A percentile compares a stretch with the other conserved stretches of the same genome.
Conservation (phyloP, 2,888 invertebrate genomes). For the Drosophila acutilabella region DNA sequence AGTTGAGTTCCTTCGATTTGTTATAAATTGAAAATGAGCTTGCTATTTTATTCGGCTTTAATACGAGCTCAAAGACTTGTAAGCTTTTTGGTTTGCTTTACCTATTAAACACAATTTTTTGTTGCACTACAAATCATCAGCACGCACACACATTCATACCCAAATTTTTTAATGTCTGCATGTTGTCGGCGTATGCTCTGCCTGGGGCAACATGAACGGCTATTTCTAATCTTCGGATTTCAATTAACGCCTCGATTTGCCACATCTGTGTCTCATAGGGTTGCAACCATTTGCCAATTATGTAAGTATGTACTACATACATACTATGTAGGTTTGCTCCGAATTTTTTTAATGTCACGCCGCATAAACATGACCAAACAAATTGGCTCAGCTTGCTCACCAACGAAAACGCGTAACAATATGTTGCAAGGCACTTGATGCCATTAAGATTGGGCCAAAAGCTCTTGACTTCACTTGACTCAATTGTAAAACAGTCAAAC, state of each 20-base stretch:
- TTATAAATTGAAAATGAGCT: slow-evolving; percentile 78
- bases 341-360: slow-evolving; percentile 53
- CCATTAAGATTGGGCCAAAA: slow-evolving; percentile 4
- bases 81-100: slow-evolving; percentile 38
- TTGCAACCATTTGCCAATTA: slow-evolving; percentile 3
- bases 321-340: slow-evolving; percentile 13
- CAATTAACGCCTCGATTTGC: slow-evolving; percentile 65
- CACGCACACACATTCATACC: slow-evolving; percentile 11
- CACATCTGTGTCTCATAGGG: slow-evolving; percentile 17
- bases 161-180: slow-evolving; percentile 65
- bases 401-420: slow-evolving; percentile 21
- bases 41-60: slow-evolving; percentile 62
- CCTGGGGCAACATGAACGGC: slow-evolving; percentile 40
- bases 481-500: slow-evolving; percentile 15
- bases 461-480: slow-evolving; percentile 35
- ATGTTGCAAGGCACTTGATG: slow-evolving; percentile 2
- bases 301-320: neutral
- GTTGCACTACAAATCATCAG: slow-evolving; percentile 72
- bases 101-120: slow-evolving; percentile 68
- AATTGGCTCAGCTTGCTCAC: slow-evolving; percentile 9
- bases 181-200: slow-evolving; percentile 53
- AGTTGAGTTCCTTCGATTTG: slow-evolving; percentile 62
- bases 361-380: slow-evolving; percentile 39
- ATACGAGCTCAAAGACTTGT: slow-evolving; percentile 37
- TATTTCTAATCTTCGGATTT: slow-evolving; percentile 62